These are phyloP conservation scores for Lacerta viridis DNA, from an alignment of 2,797 vertebrate species.

Conservation along the genomic window DNA sequence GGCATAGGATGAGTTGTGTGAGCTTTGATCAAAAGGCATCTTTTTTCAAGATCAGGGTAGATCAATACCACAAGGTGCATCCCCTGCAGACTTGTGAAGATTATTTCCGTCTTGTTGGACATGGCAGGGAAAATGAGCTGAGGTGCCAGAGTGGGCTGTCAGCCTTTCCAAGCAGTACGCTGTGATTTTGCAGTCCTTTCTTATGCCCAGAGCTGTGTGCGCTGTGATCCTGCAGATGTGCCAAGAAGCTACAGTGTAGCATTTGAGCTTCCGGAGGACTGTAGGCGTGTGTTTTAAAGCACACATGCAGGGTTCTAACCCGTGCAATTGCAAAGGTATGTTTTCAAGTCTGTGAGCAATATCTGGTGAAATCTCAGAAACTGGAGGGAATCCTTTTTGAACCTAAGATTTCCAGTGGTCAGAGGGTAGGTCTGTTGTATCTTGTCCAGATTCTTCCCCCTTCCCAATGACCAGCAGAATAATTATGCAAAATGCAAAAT, in stretches of 20 bases:
- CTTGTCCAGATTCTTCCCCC: background rate
- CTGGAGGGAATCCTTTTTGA: background rate
- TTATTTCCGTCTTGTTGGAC: background rate
- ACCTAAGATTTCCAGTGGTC: background rate
- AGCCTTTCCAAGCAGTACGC: background rate
- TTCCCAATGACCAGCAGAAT: background rate
- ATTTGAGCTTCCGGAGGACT: background rate
- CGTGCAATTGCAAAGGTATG: background rate
- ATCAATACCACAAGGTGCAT: background rate
- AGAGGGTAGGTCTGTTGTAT: background rate
- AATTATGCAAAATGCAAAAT: background rate
- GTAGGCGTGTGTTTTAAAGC: background rate
- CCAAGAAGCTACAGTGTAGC: too few relatives aligned
- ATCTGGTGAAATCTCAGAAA: background rate
- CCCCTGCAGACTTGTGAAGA: background rate
- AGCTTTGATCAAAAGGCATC: constrained; percentile 40
- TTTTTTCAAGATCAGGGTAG: background rate
- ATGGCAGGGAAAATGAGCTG: background rate
- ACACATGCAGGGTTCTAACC: background rate
- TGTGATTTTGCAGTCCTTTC: background rate
- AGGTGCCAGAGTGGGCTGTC: too few relatives aligned
- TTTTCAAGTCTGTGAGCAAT: background rate
- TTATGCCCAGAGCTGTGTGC: background rate
- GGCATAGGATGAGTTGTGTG: constrained; percentile 69
- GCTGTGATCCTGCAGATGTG: background rate